phyloP scores from a whole-genome alignment of 1,140 invertebrate genomes.

The Nixonia krombeini region DNA sequence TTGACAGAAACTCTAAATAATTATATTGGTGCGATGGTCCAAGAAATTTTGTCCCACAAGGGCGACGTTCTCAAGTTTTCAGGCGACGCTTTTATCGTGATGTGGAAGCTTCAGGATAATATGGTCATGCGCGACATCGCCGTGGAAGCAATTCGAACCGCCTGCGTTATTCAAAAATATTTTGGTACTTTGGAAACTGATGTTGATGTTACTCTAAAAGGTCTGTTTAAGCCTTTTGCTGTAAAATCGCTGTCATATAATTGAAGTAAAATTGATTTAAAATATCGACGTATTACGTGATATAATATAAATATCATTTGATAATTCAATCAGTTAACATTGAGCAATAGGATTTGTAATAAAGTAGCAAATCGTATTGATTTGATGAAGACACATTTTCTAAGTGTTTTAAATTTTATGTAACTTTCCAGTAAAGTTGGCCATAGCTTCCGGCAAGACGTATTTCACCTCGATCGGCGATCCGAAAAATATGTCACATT shows the following conservation, averaged over 20 bases:
- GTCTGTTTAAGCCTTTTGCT: too few relatives aligned
- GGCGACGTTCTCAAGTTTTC: constrained; percentile 80
- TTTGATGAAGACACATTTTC: too few relatives aligned
- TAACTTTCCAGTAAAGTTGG: constrained; percentile 73
- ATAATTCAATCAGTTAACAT: too few relatives aligned
- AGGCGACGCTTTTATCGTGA: constrained; percentile 78
- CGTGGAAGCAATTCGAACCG: constrained; percentile 75
- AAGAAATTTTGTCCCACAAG: constrained; percentile 75
- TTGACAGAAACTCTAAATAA: constrained; percentile 76
- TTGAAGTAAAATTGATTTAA: too few relatives aligned
- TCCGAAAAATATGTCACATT: constrained; percentile 68
- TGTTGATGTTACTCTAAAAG: constrained; percentile 73
- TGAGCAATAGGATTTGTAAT: too few relatives aligned
- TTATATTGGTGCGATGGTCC: constrained; percentile 78
- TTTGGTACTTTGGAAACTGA: constrained; percentile 75
- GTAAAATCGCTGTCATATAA: too few relatives aligned
- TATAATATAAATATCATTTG: too few relatives aligned
- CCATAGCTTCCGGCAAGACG: constrained; percentile 75
- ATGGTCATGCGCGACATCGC: constrained; percentile 74
- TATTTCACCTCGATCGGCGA: constrained; percentile 75
- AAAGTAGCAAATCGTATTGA: too few relatives aligned
- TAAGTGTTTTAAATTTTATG: constrained; percentile 16
- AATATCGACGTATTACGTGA: too few relatives aligned
- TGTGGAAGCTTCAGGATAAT: constrained; percentile 73
- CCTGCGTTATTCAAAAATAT: constrained; percentile 76